A percentile compares a stretch with the other conserved stretches of the same genome.
Evolutionary conservation across 2,888 invertebrate genomes (phyloP).

Genomic region (Limnephilus rhombicus): DNA sequence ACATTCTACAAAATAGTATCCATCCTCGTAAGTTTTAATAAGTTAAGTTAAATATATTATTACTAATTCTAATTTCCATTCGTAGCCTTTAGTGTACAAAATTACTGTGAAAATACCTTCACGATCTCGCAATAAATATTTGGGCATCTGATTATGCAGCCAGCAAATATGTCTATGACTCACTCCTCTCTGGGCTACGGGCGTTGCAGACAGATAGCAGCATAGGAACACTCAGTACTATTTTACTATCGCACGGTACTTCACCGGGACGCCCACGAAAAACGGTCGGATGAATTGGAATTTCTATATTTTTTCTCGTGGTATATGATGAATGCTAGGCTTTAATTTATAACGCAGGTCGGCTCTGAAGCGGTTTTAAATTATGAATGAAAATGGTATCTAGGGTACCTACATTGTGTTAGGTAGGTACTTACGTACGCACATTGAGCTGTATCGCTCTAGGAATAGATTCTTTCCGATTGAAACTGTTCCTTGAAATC

Average conservation of each 20-base stretch:
- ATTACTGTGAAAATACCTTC: not conserved
- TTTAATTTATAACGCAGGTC: not conserved
- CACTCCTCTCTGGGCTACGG: not conserved
- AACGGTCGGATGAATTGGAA: not conserved
- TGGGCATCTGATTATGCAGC: constrained; percentile 30
- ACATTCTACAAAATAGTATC: not conserved
- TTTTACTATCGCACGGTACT: constrained; percentile 17
- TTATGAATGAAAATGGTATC: not conserved
- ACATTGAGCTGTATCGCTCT: not conserved
- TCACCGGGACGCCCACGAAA: constrained; percentile 11
- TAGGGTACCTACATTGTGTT: not conserved
- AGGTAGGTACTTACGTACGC: not conserved
- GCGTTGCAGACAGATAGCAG: constrained; percentile 6
- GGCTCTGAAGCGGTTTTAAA: not conserved
- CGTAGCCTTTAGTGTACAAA: not conserved
- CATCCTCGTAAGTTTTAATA: not conserved
- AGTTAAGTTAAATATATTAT: not conserved
- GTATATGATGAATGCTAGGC: not conserved
- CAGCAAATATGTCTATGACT: constrained; percentile 5
- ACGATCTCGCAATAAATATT: constrained; percentile 6
- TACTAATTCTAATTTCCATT: not conserved
- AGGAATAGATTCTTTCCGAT: not conserved
- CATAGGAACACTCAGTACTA: not conserved
- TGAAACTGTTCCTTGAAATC: not conserved
- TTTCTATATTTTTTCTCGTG: not conserved